Conservation (phyloP, 2,888 invertebrate genomes). For the Standfussiana lucernea region DNA sequence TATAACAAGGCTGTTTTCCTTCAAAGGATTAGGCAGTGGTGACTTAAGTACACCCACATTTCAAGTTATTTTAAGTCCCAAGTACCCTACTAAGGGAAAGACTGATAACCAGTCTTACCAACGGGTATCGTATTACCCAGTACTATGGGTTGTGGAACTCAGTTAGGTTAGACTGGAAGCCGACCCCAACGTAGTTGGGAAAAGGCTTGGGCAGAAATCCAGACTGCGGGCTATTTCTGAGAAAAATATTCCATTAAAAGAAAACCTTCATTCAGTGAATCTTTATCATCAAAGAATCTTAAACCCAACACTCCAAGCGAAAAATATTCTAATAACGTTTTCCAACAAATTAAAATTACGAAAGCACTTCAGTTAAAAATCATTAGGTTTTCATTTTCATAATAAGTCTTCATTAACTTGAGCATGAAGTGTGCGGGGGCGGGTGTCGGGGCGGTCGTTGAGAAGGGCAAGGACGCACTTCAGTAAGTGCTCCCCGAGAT, state of each 20-base stretch:
- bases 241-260: neutral
- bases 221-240: neutral
- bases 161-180: no score
- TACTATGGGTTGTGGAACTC: no score
- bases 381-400: conserved; percentile 18
- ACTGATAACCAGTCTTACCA: no score
- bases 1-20: neutral
- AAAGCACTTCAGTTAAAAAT: conserved; percentile 32
- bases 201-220: neutral
- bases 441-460: neutral
- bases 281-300: neutral
- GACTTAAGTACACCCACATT: neutral
- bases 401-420: conserved; percentile 16
- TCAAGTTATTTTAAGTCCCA: neutral
- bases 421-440: conserved; percentile 36
- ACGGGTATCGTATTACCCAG: no score
- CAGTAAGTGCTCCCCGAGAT: conserved; percentile 51
- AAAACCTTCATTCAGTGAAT: neutral
- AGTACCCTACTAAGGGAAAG: no score
- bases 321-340: conserved; percentile 1
- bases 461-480: conserved; percentile 62
- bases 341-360: conserved; percentile 7
- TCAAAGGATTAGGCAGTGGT: neutral
- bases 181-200: no score
- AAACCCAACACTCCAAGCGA: neutral